Evolutionary conservation across 2,797 vertebrate genomes (phyloP), one percentile per base, ranked within the genome.

Genomic region (Carduelis carduelis): DNA sequence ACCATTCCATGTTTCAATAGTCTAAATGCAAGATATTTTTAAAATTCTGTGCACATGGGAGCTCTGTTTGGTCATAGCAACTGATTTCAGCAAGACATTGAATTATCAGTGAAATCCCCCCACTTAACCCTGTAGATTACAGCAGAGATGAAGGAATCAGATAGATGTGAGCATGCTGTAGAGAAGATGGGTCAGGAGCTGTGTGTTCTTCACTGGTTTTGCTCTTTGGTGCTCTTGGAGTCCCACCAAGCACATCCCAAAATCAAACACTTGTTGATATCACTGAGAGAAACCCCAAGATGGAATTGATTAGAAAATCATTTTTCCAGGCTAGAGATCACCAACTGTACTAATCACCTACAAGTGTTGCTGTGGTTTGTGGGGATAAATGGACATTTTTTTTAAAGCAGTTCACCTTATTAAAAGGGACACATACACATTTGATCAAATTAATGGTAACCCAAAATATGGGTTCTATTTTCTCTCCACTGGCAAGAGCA

Each of bases 21-120:
- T 71, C 18, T 52, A 30, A 39, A 46, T 32, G 18, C 37, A 70
- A 30, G 17, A 3, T 80, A 27, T 53, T 89, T 56, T 85, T 8
- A n/a, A 75, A 74, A 49, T 52, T 71, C n/a, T 47, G 6, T 43
- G 30, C 15, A 22, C 0, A 0, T 32, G 26, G n/a, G 30, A 87
- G 23, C 44, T 68, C 53, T 85, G 15, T 63, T 76, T 77, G 59
- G 56, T 87, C 71, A 41, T 34, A 89, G 52, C 43, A 87, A 59
- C 18, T 0, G 0, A 60, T 37, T 90, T 63, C 78, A 86, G 64
- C 9, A 46, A 60, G 61, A 64, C 22, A 35, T 1, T 35, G 44
- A 89, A 63, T 92, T 61, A 56, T 66, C 35, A n/a, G n/a, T n/a
- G n/a, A 80, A 83, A 83, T 60, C 20, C 46, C 28, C 34, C 55